Evolutionary conservation across 2,888 invertebrate genomes (phyloP).

Genomic region (Acanthosoma haemorrhoidale): DNA sequence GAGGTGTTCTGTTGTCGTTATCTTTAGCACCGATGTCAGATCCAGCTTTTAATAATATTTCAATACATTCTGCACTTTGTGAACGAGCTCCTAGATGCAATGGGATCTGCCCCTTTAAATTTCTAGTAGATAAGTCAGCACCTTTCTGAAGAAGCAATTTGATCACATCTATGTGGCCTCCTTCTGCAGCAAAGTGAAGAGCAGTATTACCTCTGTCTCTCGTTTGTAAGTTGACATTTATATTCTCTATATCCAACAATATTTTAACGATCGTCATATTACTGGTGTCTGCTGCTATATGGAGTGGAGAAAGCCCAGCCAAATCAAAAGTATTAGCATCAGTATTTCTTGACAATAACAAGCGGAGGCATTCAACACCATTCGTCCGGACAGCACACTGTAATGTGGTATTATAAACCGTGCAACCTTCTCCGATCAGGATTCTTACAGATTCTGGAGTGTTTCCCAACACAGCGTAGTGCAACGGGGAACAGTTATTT

Average conservation of each 20-base stretch:
- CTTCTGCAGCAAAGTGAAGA: slow-evolving; percentile 81
- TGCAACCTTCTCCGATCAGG: slow-evolving; percentile 66
- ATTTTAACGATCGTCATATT: slow-evolving; percentile 56
- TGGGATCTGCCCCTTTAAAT: slow-evolving; percentile 76
- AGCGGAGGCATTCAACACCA: slow-evolving; percentile 69
- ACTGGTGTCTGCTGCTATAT: slow-evolving; percentile 74
- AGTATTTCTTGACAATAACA: slow-evolving; percentile 69
- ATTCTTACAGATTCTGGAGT: slow-evolving; percentile 73
- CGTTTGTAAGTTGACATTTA: slow-evolving; percentile 65
- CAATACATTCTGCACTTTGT: slow-evolving; percentile 74
- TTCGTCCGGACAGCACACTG: slow-evolving; percentile 84
- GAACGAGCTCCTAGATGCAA: slow-evolving; percentile 78
- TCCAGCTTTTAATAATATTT: slow-evolving; percentile 66
- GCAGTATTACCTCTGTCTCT: slow-evolving; percentile 72
- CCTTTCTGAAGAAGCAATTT: slow-evolving; percentile 66
- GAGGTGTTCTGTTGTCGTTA: slow-evolving; percentile 71
- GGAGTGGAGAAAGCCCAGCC: slow-evolving; percentile 64
- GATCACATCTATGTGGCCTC: slow-evolving; percentile 76
- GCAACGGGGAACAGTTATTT: slow-evolving; percentile 73
- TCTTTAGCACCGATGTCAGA: slow-evolving; percentile 76
- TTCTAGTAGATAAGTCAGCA: slow-evolving; percentile 68
- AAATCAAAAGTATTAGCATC: slow-evolving; percentile 70
- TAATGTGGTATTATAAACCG: slow-evolving; percentile 70
- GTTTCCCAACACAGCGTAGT: slow-evolving; percentile 86
- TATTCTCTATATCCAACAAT: slow-evolving; percentile 66